Conservation (phyloP, 2,113 vertebrate genomes). For the Paramormyrops kingsleyae region DNA sequence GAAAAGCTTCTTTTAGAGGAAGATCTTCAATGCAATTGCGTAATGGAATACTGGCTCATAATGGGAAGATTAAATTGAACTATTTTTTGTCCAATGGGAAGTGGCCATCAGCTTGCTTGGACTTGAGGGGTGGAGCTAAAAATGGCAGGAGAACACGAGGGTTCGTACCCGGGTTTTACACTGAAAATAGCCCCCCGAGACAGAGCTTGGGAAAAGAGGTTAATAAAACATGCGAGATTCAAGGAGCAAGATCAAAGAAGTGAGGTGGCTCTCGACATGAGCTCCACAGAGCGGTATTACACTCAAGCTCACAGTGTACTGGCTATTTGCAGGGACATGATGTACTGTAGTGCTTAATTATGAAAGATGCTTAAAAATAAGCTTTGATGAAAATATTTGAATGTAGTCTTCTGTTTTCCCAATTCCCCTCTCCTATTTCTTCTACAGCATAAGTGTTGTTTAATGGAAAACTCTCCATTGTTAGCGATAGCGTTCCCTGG, state of each 20-base stretch:
- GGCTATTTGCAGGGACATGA: background rate
- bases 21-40: background rate
- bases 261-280: background rate
- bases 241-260: background rate
- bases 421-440: background rate
- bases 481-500: background rate
- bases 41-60: background rate
- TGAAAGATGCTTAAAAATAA: background rate
- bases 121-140: background rate
- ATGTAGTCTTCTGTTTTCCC: background rate
- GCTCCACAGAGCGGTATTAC: background rate
- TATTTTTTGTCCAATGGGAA: background rate
- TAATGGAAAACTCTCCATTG: background rate
- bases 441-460: background rate
- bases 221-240: background rate
- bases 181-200: background rate
- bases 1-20: background rate
- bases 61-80: background rate
- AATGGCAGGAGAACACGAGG: background rate
- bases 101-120: background rate
- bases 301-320: background rate
- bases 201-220: background rate
- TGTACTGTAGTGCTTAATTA: background rate
- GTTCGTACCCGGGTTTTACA: background rate
- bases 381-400: conserved; percentile 7